Base-by-base conservation (phyloP, 2,113 vertebrate species). In the Polypterus bichir region DNA sequence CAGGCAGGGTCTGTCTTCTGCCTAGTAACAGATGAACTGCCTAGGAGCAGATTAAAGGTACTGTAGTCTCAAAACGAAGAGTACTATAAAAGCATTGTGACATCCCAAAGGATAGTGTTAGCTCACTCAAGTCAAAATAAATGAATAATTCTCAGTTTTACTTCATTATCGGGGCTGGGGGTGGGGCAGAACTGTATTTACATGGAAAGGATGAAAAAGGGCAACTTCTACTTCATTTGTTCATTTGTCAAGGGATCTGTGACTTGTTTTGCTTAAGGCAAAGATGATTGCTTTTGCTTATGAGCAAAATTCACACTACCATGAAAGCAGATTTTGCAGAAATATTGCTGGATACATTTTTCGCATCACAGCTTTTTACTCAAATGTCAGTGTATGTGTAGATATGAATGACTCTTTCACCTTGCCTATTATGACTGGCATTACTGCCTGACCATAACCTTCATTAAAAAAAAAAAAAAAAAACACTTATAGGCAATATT, bases 11-110 rank as follows among this genome's bases (percentile, higher is more conserved):
- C 77, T 75, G 75, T 73, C 71, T 87, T 86, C 82, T 87, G 85
- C 85, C 85, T 83, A 75, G 85, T 85, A 81, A 87, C 85, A 86
- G 82, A 77, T 82, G 79, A 78, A 82, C 58, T 59, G 73, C 69
- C 69, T 58, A 63, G 47, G 55, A 69, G 71, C 85, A 82, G 83
- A 86, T 85, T 74, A 75, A 70, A 78, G 68, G 54, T 63, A 62
- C 48, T 59, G 7, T 68, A 75, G 55, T 53, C 75, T 72, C 76
- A 73, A 48, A 77, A 69, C 69, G 66, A 81, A 80, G 81, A 67
- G 71, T 79, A 75, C 56, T 51, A 75, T 81, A 79, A 54, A 69
- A 73, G 70, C 63, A 46, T 57, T 69, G 66, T 65, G 64, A 60
- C 67, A 3, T 64, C 60, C 65, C 59, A 69, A 71, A 74, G 59